Evolutionary conservation across 53 echinoderm and acorn worm genomes (phyloP).

Genomic region (Arbacia lixula): DNA sequence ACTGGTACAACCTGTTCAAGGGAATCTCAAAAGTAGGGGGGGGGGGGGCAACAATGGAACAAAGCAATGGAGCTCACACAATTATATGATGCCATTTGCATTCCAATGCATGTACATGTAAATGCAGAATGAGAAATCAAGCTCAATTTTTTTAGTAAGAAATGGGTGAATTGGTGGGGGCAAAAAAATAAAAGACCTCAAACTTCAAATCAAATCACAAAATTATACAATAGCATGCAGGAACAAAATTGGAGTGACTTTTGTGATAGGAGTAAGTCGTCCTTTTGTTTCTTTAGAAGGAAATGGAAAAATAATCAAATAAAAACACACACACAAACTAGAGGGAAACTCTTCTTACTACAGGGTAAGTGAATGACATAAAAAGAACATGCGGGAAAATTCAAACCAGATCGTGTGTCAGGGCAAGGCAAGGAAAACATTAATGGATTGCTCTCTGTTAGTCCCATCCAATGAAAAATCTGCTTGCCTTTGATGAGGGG

Average conservation of each 20-base stretch:
- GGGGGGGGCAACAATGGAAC: too few species aligned
- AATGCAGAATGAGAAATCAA: too few species aligned
- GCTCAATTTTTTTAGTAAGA: constrained; percentile 36
- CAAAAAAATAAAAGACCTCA: constrained; percentile 13
- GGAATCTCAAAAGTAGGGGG: too few species aligned
- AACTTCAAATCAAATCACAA: constrained; percentile 22
- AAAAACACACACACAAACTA: constrained; percentile 28
- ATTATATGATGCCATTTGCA: too few species aligned
- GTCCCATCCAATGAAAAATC: constrained; percentile 46
- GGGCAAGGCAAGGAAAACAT: constrained; percentile 11
- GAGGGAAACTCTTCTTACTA: not conserved
- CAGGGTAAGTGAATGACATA: constrained; percentile 28
- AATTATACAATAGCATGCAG: constrained; percentile 26
- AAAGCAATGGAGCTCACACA: too few species aligned
- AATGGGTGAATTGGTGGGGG: constrained; percentile 38
- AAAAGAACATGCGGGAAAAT: constrained; percentile 39
- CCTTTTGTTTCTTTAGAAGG: too few species aligned
- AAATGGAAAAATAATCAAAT: constrained; percentile 27
- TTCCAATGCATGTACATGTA: too few species aligned
- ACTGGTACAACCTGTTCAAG: too few species aligned
- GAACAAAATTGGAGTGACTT: too few species aligned
- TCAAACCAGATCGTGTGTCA: constrained; percentile 25
- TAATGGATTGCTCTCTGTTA: constrained; percentile 20
- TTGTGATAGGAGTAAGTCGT: too few species aligned
- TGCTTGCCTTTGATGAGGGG: too few species aligned